Evolutionary conservation across 2,113 vertebrate genomes (phyloP).

Genomic region (Petrocephalus zakoni): DNA sequence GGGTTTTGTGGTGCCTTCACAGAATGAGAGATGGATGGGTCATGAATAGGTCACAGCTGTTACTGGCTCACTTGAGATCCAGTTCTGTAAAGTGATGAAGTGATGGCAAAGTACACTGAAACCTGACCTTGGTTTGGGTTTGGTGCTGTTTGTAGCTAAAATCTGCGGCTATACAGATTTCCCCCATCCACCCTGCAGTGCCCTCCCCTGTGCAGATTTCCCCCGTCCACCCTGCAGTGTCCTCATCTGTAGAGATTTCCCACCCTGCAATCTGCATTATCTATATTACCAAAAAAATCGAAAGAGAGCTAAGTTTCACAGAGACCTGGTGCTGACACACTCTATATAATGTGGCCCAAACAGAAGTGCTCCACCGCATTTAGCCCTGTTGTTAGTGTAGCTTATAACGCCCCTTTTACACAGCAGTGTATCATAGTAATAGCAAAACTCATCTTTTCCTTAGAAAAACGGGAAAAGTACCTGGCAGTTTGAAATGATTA

Average conservation of each 20-base stretch:
- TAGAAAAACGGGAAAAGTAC: neutral
- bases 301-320: neutral
- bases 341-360: neutral
- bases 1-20: neutral
- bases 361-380: neutral
- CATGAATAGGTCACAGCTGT: neutral
- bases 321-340: neutral
- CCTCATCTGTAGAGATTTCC: neutral
- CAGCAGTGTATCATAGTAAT: neutral
- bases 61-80: neutral
- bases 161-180: neutral
- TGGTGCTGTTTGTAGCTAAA: neutral
- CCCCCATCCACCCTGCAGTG: no score
- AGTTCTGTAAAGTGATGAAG: neutral
- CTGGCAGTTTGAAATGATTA: neutral
- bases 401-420: neutral
- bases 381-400: neutral
- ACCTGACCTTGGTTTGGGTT: neutral
- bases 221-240: neutral
- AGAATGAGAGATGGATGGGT: neutral
- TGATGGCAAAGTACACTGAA: neutral
- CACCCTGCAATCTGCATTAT: neutral
- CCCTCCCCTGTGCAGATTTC: no score
- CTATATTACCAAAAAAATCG: no score
- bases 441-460: neutral